A percentile compares a stretch with the other conserved stretches of the same genome.
These are phyloP conservation scores for Tinea pellionella DNA, from an alignment of 2,888 invertebrate species.

Conservation along the genomic window DNA sequence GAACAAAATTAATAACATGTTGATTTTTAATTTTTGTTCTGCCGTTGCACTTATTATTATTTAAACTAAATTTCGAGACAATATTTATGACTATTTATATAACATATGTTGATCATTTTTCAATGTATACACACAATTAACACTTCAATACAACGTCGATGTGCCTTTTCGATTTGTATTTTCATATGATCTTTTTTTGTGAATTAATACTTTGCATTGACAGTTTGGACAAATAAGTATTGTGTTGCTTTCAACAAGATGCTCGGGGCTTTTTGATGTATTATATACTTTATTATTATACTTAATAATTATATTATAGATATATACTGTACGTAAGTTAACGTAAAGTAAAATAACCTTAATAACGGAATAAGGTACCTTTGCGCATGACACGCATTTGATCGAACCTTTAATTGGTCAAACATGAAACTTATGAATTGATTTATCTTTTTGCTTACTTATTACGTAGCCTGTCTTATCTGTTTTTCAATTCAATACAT, in stretches of 20 bases:
- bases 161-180: conserved; percentile 7
- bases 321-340: background rate
- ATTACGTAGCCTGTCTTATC: too few species aligned
- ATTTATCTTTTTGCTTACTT: too few species aligned
- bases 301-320: background rate
- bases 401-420: too few species aligned
- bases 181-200: conserved; percentile 3
- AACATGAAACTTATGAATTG: too few species aligned
- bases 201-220: conserved; percentile 6
- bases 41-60: conserved; percentile 66
- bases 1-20: conserved; percentile 66
- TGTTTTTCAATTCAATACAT: too few species aligned
- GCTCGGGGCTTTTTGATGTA: background rate
- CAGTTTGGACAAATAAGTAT: conserved; percentile 11
- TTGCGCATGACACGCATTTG: too few species aligned
- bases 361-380: too few species aligned
- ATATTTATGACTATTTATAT: conserved; percentile 70
- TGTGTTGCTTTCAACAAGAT: conserved; percentile 9
- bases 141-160: conserved; percentile 62
- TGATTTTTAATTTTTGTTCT: conserved; percentile 64
- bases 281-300: background rate
- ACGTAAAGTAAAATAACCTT: too few species aligned
- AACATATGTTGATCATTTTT: conserved; percentile 69
- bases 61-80: conserved; percentile 64
- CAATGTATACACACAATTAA: conserved; percentile 68